Evolutionary conservation across 1,140 invertebrate species (phyloP).

Genomic region (Drosophila triauraria): DNA sequence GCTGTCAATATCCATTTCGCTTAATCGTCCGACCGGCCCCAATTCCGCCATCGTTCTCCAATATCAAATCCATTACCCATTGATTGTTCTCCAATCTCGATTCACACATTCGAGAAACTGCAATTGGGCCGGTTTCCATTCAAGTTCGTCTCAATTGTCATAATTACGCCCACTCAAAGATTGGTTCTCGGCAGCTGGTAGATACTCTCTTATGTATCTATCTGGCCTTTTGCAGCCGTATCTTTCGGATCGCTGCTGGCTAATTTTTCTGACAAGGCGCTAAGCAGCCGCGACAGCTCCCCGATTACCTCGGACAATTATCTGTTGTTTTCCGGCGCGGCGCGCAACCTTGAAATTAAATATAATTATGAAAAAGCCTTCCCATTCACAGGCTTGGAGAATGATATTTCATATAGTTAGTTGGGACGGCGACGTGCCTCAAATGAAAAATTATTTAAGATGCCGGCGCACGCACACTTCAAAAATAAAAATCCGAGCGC

Average conservation of each 20-base stretch:
- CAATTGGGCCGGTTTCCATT: constrained; percentile 71
- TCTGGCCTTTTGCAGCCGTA: constrained; percentile 14
- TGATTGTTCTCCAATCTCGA: constrained; percentile 59
- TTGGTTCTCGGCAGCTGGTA: constrained; percentile 21
- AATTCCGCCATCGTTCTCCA: constrained; percentile 49
- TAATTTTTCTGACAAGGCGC: constrained; percentile 77
- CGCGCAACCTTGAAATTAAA: constrained; percentile 79
- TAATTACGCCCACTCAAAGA: constrained; percentile 64
- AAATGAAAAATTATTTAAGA: constrained; percentile 80
- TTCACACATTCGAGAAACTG: constrained; percentile 59
- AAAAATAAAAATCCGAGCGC: constrained; percentile 56
- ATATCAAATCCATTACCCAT: constrained; percentile 70
- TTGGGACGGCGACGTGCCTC: constrained; percentile 59
- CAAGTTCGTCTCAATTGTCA: constrained; percentile 54
- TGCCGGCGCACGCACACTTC: constrained; percentile 73
- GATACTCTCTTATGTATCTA: constrained; percentile 24
- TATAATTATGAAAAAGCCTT: constrained; percentile 76
- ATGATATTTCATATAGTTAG: constrained; percentile 77
- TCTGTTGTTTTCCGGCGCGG: constrained; percentile 67
- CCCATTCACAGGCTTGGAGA: constrained; percentile 49
- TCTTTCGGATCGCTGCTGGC: constrained; percentile 23
- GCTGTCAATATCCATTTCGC: constrained; percentile 41
- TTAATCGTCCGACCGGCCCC: constrained; percentile 38
- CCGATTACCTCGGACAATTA: constrained; percentile 68
- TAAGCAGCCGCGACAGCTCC: constrained; percentile 69